phyloP scores from a whole-genome alignment of 2,797 vertebrate genomes.

The Philypnodon macrostomus region DNA sequence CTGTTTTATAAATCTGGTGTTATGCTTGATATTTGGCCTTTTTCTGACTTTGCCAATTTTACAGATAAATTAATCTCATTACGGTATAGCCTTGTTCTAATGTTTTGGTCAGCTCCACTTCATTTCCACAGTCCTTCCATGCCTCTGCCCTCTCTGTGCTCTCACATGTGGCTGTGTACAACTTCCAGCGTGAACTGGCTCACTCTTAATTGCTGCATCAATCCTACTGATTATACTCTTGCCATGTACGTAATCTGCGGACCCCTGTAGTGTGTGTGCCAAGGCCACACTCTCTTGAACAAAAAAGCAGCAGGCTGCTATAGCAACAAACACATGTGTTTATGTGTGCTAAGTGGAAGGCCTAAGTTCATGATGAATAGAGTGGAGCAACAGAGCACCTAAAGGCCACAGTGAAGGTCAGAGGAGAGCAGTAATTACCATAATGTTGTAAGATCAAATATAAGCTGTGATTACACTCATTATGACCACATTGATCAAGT shows the following conservation, averaged over 20 bases:
- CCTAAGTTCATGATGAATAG: conserved; percentile 8
- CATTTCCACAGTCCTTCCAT: conserved; percentile 2
- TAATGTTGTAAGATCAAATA: conserved; percentile 1
- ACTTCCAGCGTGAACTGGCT: conserved; percentile 4
- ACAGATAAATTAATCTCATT: background rate
- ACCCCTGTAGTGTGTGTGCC: conserved; percentile 24
- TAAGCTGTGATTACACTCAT: background rate
- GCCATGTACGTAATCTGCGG: conserved; percentile 22
- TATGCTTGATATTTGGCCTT: too few relatives aligned
- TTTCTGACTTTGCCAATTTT: too few relatives aligned
- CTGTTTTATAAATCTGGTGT: too few relatives aligned
- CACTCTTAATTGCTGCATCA: conserved; percentile 25
- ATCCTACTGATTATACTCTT: conserved; percentile 22
- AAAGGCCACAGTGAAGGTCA: background rate
- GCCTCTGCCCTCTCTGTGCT: background rate
- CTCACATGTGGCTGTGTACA: conserved; percentile 4
- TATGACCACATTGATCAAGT: background rate
- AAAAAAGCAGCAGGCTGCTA: conserved; percentile 40
- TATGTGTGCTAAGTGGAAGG: conserved; percentile 7
- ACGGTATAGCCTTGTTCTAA: background rate
- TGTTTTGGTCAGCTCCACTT: background rate
- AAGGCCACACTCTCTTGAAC: conserved; percentile 28
- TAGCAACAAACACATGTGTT: conserved; percentile 35
- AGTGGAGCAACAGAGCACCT: conserved; percentile 4
- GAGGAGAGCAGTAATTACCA: conserved; percentile 4